Percentiles rank a stretch among this genome's conserved stretches.
Conservation (phyloP, 2,113 vertebrate genomes). For the Mionectes macconnelli region DNA sequence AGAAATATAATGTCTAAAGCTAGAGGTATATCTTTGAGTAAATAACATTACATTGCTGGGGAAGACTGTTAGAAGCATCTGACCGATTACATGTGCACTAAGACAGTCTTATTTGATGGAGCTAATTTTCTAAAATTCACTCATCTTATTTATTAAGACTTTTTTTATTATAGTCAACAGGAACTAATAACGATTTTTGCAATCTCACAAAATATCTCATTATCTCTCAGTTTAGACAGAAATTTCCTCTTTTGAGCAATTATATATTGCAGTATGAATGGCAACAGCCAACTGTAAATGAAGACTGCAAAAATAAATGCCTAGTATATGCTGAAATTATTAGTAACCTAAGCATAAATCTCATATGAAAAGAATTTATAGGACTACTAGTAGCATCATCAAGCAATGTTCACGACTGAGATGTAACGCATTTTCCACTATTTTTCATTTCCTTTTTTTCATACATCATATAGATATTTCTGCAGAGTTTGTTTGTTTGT, state of each 20-base stretch:
- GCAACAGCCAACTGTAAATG: background rate
- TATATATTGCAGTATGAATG: background rate
- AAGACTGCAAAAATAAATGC: background rate
- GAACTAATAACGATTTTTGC: conserved; percentile 10
- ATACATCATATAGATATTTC: background rate
- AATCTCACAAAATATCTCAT: background rate
- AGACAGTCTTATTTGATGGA: background rate
- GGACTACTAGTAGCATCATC: background rate
- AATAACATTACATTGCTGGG: conserved; percentile 30
- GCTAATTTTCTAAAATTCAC: conserved; percentile 39
- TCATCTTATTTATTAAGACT: conserved; percentile 29
- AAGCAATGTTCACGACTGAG: background rate
- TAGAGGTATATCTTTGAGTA: conserved; percentile 31
- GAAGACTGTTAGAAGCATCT: background rate
- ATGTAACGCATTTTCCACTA: background rate
- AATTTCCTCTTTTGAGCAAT: background rate
- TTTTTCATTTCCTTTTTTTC: background rate
- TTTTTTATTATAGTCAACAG: conserved; percentile 17
- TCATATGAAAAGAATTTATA: background rate
- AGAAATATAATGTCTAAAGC: conserved; percentile 40
- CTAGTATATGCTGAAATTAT: background rate
- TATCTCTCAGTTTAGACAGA: background rate
- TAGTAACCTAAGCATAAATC: background rate
- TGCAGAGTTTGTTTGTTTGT: background rate
- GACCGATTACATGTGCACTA: conserved; percentile 6